Conservation (phyloP, 64 coral and sea anemone genomes). For the Trachythela sp. region DNA sequence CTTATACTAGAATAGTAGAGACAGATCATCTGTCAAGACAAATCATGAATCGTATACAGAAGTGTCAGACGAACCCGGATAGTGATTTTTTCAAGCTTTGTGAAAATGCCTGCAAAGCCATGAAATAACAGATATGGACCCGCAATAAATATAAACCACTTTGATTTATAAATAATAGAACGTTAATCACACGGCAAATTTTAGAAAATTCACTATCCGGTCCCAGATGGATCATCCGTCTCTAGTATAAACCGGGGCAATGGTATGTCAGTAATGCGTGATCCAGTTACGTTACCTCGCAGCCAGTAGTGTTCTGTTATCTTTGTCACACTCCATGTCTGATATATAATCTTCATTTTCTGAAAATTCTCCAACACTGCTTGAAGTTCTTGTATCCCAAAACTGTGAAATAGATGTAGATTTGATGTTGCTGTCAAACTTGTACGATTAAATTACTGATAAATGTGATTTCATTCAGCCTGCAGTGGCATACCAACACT, state of each 20-base stretch:
- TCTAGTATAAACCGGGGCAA: background rate
- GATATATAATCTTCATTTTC: slow-evolving; percentile 99
- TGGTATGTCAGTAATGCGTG: too few relatives aligned
- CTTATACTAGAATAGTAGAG: too few relatives aligned
- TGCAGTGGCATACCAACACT: too few relatives aligned
- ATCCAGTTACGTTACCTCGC: slow-evolving; percentile 51
- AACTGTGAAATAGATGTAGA: slow-evolving; percentile 35
- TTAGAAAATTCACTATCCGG: background rate
- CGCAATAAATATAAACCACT: background rate
- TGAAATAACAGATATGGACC: background rate
- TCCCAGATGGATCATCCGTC: too few relatives aligned
- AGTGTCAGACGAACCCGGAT: too few relatives aligned
- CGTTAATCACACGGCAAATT: too few relatives aligned
- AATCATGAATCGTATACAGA: too few relatives aligned
- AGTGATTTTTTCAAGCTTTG: too few relatives aligned
- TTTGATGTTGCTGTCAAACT: background rate
- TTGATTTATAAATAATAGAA: background rate
- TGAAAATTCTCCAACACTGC: slow-evolving; percentile 56
- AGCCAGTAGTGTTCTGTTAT: slow-evolving; percentile 65
- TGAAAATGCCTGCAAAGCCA: too few relatives aligned
- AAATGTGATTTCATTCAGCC: too few relatives aligned
- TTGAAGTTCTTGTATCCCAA: slow-evolving; percentile 74
- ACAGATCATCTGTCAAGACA: too few relatives aligned
- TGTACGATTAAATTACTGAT: too few relatives aligned
- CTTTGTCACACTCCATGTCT: slow-evolving; percentile 85